These are phyloP conservation scores for Pachyseris speciosa DNA, from an alignment of 64 coral and sea anemone species.

Conservation along the genomic window DNA sequence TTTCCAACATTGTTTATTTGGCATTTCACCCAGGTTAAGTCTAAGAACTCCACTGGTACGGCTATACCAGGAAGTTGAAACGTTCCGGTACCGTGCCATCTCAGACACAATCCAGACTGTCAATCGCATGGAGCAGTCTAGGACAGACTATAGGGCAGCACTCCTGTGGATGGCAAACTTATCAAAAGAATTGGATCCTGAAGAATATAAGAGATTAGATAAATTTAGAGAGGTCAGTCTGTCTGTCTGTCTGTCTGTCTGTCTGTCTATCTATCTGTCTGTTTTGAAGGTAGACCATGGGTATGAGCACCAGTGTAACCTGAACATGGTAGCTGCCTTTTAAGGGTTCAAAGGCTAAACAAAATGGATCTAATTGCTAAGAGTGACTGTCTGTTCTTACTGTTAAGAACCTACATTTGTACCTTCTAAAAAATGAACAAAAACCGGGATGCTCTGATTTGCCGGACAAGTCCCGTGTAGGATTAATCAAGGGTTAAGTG, in stretches of 20 bases:
- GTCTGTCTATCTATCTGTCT: too few relatives aligned
- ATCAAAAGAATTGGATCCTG: slow-evolving; percentile 96
- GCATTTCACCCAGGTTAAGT: slow-evolving; percentile 62
- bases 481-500: too few relatives aligned
- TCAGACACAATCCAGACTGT: slow-evolving; percentile 92
- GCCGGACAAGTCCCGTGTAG: too few relatives aligned
- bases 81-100: slow-evolving; percentile 91
- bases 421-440: too few relatives aligned
- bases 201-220: slow-evolving; percentile 95
- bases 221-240: slow-evolving; percentile 95
- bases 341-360: too few relatives aligned
- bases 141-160: slow-evolving; percentile 95
- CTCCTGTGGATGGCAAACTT: slow-evolving; percentile 98
- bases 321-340: too few relatives aligned
- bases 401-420: too few relatives aligned
- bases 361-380: too few relatives aligned
- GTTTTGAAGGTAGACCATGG: too few relatives aligned
- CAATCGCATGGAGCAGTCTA: slow-evolving; percentile 83
- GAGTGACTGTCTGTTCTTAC: too few relatives aligned
- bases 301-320: too few relatives aligned
- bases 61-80: slow-evolving; percentile 98
- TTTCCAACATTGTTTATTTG: neutral
- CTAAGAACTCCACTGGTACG: slow-evolving; percentile 93
- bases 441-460: too few relatives aligned
- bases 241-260: neutral